Percentiles rank a stretch among this genome's conserved stretches.
Conservation (phyloP, 2,113 vertebrate genomes). For the Perognathus longimembris region DNA sequence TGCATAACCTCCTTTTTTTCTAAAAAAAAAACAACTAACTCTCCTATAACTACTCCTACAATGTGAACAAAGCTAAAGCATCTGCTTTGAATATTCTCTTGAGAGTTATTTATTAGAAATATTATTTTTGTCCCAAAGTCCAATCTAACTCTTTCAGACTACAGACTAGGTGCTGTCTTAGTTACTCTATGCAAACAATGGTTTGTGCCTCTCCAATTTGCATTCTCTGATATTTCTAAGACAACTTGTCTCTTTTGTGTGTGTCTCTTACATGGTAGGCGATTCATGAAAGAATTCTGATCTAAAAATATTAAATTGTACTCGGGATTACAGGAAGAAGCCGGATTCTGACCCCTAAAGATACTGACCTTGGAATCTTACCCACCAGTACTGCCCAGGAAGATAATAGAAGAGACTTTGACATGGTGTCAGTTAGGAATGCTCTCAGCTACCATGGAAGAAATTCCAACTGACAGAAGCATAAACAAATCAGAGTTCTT, state of each 20-base stretch:
- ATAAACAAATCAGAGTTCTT: conserved; percentile 35
- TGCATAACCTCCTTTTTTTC: too few species aligned
- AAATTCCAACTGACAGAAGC: neutral
- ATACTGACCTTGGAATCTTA: neutral
- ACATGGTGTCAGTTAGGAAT: conserved; percentile 2
- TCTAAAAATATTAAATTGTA: conserved; percentile 1
- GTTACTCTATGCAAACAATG: neutral
- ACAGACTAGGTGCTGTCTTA: neutral
- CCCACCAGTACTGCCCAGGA: neutral
- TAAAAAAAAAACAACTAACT: neutral
- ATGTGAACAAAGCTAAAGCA: neutral
- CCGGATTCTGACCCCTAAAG: conserved; percentile 9
- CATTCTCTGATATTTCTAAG: neutral
- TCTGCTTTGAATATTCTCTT: neutral
- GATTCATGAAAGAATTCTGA: too few species aligned
- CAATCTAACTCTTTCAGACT: neutral
- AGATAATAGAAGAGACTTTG: conserved; percentile 33
- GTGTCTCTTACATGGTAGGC: neutral
- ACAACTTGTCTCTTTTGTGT: neutral
- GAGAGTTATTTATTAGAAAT: neutral
- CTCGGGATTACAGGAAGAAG: neutral
- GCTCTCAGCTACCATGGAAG: neutral
- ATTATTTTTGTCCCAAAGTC: neutral
- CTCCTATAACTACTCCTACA: neutral
- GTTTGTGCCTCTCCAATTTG: neutral